Evolutionary conservation across 2,113 vertebrate genomes (phyloP).

Genomic region (Etia nguti): DNA sequence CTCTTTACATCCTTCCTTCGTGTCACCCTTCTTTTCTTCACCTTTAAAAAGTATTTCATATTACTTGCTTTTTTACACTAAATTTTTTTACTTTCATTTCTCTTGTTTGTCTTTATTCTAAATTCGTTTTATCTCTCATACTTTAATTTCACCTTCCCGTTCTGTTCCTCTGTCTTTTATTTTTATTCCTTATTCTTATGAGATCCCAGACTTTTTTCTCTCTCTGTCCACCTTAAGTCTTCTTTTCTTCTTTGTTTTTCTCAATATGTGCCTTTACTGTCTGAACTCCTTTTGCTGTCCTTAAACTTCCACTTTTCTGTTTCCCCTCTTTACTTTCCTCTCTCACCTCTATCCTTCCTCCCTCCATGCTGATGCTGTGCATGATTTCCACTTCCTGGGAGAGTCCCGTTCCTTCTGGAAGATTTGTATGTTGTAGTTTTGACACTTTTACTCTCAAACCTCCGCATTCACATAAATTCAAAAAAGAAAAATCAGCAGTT

Average conservation of each 20-base stretch:
- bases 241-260: neutral
- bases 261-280: neutral
- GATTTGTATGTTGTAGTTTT: neutral
- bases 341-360: neutral
- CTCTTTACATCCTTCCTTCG: neutral
- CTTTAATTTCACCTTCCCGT: neutral
- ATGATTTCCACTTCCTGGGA: neutral
- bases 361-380: neutral
- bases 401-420: neutral
- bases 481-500: neutral
- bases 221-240: neutral
- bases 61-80: neutral
- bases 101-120: neutral
- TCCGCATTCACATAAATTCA: neutral
- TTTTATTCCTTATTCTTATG: neutral
- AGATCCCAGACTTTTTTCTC: neutral
- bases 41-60: neutral
- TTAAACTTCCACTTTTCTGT: neutral
- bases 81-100: neutral
- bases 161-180: neutral
- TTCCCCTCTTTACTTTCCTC: neutral
- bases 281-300: neutral
- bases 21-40: neutral
- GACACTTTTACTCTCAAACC: neutral
- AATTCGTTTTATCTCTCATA: neutral